Evolutionary conservation across 2,888 invertebrate species (phyloP), one percentile per base, ranked within the genome.

Genomic region (Chrysolina haemoptera): DNA sequence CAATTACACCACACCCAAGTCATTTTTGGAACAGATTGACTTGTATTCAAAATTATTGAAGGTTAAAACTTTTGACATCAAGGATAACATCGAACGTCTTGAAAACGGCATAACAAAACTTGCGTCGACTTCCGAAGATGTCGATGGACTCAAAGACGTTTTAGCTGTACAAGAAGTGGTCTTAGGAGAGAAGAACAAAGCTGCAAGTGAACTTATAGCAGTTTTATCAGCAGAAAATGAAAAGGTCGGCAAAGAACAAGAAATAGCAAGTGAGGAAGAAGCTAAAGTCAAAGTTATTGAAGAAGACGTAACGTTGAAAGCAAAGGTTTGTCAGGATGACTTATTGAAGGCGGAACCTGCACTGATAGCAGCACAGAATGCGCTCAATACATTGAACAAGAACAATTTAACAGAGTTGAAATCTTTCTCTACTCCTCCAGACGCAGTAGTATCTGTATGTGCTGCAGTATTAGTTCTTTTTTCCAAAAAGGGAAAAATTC

Each of bases 1-100:
- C 88, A 98, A 98, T 87, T 98, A 98, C 87, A 98, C 98, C 0
- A 98, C 98, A 0, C 98, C 98, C 0, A 98, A 98, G 89, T 95
- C 96, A 0, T 98, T 98, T 89, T 89, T 98, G 63, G 98, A 98
- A 86, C 95, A 97, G 85, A 97, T 98, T 74, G 92, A 94, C 12
- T 89, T 98, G 6, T 98, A 93, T 84, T 89, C 91, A 0, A 95
- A 95, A 84, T 87, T 95, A 8, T 86, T 95, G 27, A 90, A 87
- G 20, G 92, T 92, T 78, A 95, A 94, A 85, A 91, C 91, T 0
- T 87, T 86, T 9, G 93, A 95, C 70, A 90, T 96, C 62, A 91
- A 92, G 79, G 92, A 93, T 79, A 95, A 94, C 88, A 95, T 97
- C 50, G 85, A 88, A 0, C 91, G 97, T 76, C 90, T 98, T 11